A percentile compares a stretch with the other conserved stretches of the same genome.
Evolutionary conservation across 2,797 vertebrate species (phyloP).

Genomic region (Thaleichthys pacificus): DNA sequence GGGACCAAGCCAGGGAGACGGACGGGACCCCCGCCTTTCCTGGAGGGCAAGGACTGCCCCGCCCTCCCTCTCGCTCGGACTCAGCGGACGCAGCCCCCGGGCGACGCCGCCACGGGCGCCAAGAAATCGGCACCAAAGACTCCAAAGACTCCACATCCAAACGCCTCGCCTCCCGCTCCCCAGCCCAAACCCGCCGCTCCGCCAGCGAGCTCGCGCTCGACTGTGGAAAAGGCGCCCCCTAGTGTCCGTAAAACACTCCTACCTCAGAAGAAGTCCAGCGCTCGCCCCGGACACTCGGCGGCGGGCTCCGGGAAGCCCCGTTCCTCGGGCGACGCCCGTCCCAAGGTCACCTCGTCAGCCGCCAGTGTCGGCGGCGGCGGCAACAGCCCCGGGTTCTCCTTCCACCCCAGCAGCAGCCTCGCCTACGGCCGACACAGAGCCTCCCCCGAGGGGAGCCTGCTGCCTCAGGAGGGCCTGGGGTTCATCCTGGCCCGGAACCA

Average conservation of each 20-base stretch:
- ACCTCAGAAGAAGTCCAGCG: conserved; percentile 60
- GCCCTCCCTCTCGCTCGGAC: conserved; percentile 80
- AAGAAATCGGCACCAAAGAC: conserved; percentile 57
- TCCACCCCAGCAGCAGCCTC: conserved; percentile 56
- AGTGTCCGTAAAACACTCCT: conserved; percentile 45
- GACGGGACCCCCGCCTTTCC: conserved; percentile 90
- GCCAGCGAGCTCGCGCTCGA: conserved; percentile 45
- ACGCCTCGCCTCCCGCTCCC: conserved; percentile 40
- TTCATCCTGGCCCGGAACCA: conserved; percentile 82
- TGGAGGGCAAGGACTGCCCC: conserved; percentile 93
- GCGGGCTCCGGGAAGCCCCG: conserved; percentile 62
- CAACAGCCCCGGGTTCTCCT: conserved; percentile 63
- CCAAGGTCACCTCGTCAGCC: conserved; percentile 67
- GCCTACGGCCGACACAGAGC: conserved; percentile 69
- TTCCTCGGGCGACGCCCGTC: conserved; percentile 46
- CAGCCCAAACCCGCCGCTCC: conserved; percentile 51
- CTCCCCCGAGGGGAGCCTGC: conserved; percentile 70
- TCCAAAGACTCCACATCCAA: conserved; percentile 52
- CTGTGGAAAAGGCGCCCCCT: conserved; percentile 39
- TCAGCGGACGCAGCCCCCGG: conserved; percentile 84
- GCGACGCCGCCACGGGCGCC: conserved; percentile 31
- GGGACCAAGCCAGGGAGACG: conserved; percentile 80
- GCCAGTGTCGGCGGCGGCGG: conserved; percentile 47
- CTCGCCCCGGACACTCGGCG: conserved; percentile 40
- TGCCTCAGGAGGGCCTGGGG: conserved; percentile 76